Conservation (phyloP, 1,140 invertebrate genomes). For the Euura lappo region DNA sequence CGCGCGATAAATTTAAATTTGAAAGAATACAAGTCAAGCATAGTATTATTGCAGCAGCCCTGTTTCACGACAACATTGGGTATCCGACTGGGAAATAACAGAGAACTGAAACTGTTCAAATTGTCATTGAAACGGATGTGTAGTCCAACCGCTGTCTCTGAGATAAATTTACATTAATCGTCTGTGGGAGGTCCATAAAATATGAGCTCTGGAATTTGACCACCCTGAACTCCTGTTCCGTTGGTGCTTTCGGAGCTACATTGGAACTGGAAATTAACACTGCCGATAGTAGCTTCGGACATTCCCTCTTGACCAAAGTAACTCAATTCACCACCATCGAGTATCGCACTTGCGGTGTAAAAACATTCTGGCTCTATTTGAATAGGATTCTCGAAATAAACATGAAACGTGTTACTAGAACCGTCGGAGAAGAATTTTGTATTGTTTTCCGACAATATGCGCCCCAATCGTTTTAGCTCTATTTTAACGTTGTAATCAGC, state of each 20-base stretch:
- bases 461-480: conserved; percentile 84
- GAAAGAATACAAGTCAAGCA: no score
- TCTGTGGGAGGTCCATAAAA: conserved; percentile 83
- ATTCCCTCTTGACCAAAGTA: conserved; percentile 96
- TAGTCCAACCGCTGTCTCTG: conserved; percentile 29
- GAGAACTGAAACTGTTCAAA: no score
- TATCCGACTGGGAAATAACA: no score
- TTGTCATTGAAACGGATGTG: neutral
- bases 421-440: conserved; percentile 94
- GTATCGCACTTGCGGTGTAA: conserved; percentile 88
- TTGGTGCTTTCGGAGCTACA: conserved; percentile 94
- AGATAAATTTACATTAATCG: conserved; percentile 48
- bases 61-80: no score
- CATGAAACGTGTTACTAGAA: conserved; percentile 91
- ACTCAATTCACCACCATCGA: conserved; percentile 90
- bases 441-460: conserved; percentile 86
- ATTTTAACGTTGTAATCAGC: conserved; percentile 92
- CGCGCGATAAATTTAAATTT: no score
- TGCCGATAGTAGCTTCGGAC: conserved; percentile 87
- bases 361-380: conserved; percentile 90
- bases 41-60: no score
- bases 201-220: conserved; percentile 92
- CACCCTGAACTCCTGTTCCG: conserved; percentile 92
- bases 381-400: conserved; percentile 92
- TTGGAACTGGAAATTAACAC: conserved; percentile 92